phyloP scores from a whole-genome alignment of 2,888 invertebrate genomes.

The Scaptomyza tumidula region DNA sequence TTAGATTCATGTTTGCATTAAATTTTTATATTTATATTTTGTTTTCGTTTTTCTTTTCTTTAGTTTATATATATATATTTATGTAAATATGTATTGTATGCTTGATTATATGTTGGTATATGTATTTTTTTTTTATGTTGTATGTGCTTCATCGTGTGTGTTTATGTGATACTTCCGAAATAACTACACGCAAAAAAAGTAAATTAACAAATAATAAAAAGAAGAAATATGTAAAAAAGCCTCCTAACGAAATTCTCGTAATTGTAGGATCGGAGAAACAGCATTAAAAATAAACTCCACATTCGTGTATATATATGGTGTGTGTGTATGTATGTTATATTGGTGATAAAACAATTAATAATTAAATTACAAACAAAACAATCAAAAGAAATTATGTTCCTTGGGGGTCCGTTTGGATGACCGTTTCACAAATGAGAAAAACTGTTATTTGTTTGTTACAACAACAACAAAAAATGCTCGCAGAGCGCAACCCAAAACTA shows the following conservation, averaged over 20 bases:
- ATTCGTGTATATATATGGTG: slow-evolving; percentile 20
- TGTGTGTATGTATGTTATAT: slow-evolving; percentile 32
- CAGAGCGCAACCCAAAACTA: slow-evolving; percentile 27
- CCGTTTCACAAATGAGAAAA: slow-evolving; percentile 27
- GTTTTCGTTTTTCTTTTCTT: slow-evolving; percentile 18
- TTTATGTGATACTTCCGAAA: slow-evolving; percentile 24
- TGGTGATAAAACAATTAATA: slow-evolving; percentile 20
- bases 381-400: slow-evolving; percentile 31
- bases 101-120: slow-evolving; percentile 61
- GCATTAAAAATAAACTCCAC: neutral
- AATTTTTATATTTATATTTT: slow-evolving; percentile 23
- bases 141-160: slow-evolving; percentile 45
- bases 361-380: slow-evolving; percentile 33
- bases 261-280: no score
- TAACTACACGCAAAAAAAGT: slow-evolving; percentile 21
- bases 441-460: slow-evolving; percentile 12
- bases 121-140: slow-evolving; percentile 28
- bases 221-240: slow-evolving; percentile 40
- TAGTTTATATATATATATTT: slow-evolving; percentile 54
- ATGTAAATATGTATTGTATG: slow-evolving; percentile 60
- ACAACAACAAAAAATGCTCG: slow-evolving; percentile 45
- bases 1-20: slow-evolving; percentile 63
- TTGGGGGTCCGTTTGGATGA: slow-evolving; percentile 14
- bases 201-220: slow-evolving; percentile 51
- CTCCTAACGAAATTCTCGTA: slow-evolving; percentile 47